phyloP scores from a whole-genome alignment of 2,797 vertebrate species.

The Galagoides demidoff region DNA sequence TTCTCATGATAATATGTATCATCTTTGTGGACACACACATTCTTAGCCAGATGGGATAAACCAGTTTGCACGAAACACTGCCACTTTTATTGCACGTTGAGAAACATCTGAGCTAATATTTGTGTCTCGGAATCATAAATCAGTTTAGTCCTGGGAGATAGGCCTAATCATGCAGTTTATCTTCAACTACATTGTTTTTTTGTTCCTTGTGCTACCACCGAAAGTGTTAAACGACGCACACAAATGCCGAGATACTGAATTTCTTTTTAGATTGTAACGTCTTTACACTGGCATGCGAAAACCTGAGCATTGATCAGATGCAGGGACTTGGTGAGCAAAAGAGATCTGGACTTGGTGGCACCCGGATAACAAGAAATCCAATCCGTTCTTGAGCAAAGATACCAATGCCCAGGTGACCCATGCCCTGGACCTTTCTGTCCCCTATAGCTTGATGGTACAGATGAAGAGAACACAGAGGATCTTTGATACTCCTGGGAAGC shows the following conservation, averaged over 20 bases:
- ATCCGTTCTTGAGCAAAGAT: neutral
- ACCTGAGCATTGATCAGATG: neutral
- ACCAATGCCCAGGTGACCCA: fast-evolving
- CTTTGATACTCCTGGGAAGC: neutral
- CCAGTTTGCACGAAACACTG: conserved; percentile 73
- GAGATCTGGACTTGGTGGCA: neutral
- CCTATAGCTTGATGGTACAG: neutral
- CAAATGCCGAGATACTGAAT: neutral
- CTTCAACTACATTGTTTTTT: conserved; percentile 33
- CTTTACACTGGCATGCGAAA: neutral
- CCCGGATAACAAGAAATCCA: neutral
- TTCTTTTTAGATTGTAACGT: conserved; percentile 3
- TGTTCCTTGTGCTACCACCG: neutral
- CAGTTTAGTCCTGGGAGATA: conserved; percentile 65
- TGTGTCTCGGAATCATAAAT: conserved; percentile 69
- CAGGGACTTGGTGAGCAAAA: neutral
- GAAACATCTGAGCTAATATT: conserved; percentile 73
- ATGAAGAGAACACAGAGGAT: neutral
- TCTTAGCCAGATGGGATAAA: conserved; percentile 76
- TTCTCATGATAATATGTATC: conserved; percentile 86
- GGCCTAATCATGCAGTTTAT: neutral
- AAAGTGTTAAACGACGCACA: neutral
- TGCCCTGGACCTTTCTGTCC: too few species aligned
- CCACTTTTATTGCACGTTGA: conserved; percentile 71
- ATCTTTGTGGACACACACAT: conserved; percentile 81